Base-by-base conservation (phyloP, 2,113 vertebrate genomes). In the Pica pica region DNA sequence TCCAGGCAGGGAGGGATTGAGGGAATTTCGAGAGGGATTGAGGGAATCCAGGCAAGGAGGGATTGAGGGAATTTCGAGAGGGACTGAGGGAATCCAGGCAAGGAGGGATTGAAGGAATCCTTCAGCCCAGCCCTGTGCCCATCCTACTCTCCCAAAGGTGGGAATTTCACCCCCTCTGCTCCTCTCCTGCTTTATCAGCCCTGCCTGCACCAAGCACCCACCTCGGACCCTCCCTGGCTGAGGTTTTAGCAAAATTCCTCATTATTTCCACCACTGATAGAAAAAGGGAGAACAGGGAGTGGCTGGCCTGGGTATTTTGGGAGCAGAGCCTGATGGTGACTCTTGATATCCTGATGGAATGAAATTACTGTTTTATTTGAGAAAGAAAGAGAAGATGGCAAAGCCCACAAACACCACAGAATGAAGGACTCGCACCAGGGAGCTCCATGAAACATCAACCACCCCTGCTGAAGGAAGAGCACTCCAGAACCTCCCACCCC, bases 321-420 rank as follows among this genome's bases (percentile, higher is more conserved):
- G 68, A 69, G 80, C 50, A 68, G 35, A 63, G 49, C 61, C 7
- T 42, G 35, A 30, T 63, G 37, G 33, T 39, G 49, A 31, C 56
- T 13, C 37, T 16, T 11, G 11, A 5, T 13, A 21, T 24, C 61
- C 50, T 1, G 5, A 65, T 7, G 37, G 21, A 53, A n/a, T 61
- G 2, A 14, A 70, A 63, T 57, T 21, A 7, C 4, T 55, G 64
- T 31, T 71, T 71, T 13, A 4, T 75, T 60, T 10, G 9, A 8
- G 47, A 61, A 15, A 17, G 33, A 22, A 26, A 13, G 18, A 13
- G n/a, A 67, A 22, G 16, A 16, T 3, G 22, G 5, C 8, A 35
- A 1, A 2, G 39, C 15, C 17, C 53, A 37, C 41, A 30, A 78
- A n/a, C 0, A 26, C 1, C 9, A 4, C 16, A n/a, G 49, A 27